A percentile compares a stretch with the other conserved stretches of the same genome.
phyloP scores from a whole-genome alignment of 2,113 vertebrate genomes.

The Platysteira castanea region DNA sequence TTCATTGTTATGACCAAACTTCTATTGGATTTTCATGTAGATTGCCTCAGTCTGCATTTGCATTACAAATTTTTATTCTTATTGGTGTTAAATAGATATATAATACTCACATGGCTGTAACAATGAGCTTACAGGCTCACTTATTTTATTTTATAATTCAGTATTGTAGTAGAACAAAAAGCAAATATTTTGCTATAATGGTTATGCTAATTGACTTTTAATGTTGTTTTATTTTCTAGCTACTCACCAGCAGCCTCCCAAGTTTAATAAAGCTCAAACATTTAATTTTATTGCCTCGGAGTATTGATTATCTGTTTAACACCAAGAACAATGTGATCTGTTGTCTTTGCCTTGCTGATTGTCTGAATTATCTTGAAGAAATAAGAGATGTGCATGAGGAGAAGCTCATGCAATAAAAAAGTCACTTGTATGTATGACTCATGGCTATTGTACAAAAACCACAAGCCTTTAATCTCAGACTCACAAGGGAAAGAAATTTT shows the following conservation, averaged over 20 bases:
- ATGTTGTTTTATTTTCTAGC: conserved; percentile 52
- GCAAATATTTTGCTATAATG: conserved; percentile 54
- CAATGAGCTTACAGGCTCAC: neutral
- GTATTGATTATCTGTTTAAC: conserved; percentile 75
- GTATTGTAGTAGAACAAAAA: neutral
- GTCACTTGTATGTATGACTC: conserved; percentile 5
- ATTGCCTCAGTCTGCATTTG: neutral
- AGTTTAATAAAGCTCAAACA: conserved; percentile 77
- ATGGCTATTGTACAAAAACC: conserved; percentile 22
- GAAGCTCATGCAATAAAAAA: conserved; percentile 15
- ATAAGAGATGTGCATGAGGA: conserved; percentile 44
- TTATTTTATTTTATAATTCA: conserved; percentile 38
- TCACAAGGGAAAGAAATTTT: conserved; percentile 47
- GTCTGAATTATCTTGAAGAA: conserved; percentile 67
- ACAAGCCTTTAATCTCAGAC: conserved; percentile 49
- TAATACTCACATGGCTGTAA: conserved; percentile 12
- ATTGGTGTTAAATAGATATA: neutral
- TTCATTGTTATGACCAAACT: neutral
- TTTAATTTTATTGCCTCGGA: conserved; percentile 73
- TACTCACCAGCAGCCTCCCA: conserved; percentile 56
- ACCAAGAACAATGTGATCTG: conserved; percentile 53
- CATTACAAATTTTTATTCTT: conserved; percentile 22
- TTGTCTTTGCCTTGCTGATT: conserved; percentile 55
- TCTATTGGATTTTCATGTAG: neutral
- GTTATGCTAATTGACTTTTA: conserved; percentile 69